phyloP scores from a whole-genome alignment of 2,113 vertebrate genomes.

The Candoia aspera region DNA sequence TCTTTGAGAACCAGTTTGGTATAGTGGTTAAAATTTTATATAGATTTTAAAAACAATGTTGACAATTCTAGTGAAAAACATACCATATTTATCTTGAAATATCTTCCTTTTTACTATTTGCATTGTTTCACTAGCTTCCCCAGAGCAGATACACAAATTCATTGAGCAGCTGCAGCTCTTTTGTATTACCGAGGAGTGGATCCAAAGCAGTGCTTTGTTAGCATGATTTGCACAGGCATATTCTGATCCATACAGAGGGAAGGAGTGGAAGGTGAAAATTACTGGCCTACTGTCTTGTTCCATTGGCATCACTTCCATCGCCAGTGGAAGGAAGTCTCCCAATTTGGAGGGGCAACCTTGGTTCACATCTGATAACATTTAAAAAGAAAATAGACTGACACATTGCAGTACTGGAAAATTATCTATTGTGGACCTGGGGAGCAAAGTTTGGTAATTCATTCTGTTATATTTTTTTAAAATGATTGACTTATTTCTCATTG shows the following conservation, averaged over 20 bases:
- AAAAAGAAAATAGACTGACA: background rate
- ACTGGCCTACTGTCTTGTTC: background rate
- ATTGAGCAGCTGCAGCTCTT: background rate
- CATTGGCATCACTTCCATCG: background rate
- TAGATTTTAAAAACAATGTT: background rate
- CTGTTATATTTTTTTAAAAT: background rate
- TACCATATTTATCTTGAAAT: slow-evolving; percentile 53
- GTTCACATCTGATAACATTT: background rate
- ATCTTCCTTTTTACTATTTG: slow-evolving; percentile 32
- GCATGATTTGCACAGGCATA: background rate
- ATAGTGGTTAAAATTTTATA: background rate
- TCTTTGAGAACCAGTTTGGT: background rate
- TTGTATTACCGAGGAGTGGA: background rate
- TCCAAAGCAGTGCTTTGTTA: background rate
- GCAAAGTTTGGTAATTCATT: background rate
- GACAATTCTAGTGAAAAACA: slow-evolving; percentile 43
- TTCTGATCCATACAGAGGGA: background rate
- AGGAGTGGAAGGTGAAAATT: background rate
- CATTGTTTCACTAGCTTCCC: background rate
- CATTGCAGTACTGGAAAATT: background rate
- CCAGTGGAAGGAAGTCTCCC: background rate
- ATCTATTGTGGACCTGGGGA: background rate
- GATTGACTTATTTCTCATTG: slow-evolving; percentile 25
- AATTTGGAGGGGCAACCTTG: background rate
- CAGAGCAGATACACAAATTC: background rate